phyloP scores from a whole-genome alignment of 2,888 invertebrate genomes.

The Iphiclides podalirius region DNA sequence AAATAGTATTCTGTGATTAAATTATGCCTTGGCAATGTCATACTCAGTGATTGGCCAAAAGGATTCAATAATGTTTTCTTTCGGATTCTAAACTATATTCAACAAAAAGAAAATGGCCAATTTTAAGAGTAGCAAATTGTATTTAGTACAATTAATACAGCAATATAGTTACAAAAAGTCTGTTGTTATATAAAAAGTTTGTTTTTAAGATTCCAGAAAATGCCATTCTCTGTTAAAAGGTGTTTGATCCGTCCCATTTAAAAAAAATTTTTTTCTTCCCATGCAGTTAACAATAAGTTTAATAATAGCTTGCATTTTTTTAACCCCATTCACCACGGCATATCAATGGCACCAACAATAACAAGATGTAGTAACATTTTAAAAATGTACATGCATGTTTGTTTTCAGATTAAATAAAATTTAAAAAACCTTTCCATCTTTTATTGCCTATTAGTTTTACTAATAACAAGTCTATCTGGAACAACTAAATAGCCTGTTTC shows the following conservation, averaged over 20 bases:
- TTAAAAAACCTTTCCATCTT: no score
- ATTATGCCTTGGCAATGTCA: constrained; percentile 60
- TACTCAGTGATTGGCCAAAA: constrained; percentile 50
- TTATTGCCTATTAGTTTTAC: no score
- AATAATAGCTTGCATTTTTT: constrained; percentile 45
- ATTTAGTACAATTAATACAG: constrained; percentile 11
- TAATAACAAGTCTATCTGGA: no score
- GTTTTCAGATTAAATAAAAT: constrained; percentile 70
- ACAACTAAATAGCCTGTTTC: no score
- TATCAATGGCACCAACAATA: constrained; percentile 61
- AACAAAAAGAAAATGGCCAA: constrained; percentile 39
- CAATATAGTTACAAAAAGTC: constrained; percentile 12
- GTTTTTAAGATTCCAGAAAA: constrained; percentile 4
- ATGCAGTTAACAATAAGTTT: constrained; percentile 19
- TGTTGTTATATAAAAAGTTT: constrained; percentile 17
- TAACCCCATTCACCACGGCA: constrained; percentile 63
- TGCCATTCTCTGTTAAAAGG: constrained; percentile 24
- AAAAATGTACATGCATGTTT: constrained; percentile 75
- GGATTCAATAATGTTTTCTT: constrained; percentile 42
- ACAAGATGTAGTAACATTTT: constrained; percentile 57
- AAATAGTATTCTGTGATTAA: constrained; percentile 67
- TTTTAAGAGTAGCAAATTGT: constrained; percentile 32
- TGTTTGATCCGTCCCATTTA: constrained; percentile 53
- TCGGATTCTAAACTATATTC: constrained; percentile 33
- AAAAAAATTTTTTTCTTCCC: constrained; percentile 26